These are phyloP conservation scores for Craterocephalus amniculus DNA, from an alignment of 2,797 vertebrate species.

Conservation along the genomic window DNA sequence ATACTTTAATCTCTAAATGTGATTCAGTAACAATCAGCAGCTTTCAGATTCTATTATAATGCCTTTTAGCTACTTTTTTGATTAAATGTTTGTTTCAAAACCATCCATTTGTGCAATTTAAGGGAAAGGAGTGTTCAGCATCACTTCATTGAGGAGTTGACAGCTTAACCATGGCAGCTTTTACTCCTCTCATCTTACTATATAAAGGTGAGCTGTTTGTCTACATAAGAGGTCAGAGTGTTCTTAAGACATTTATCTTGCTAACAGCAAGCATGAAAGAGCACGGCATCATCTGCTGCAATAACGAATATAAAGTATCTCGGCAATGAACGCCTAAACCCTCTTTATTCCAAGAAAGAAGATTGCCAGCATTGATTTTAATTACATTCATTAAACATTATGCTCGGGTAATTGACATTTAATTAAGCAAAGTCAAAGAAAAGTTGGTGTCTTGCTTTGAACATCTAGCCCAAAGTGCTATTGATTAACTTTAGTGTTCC, in stretches of 20 bases:
- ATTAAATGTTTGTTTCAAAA: slow-evolving; percentile 21
- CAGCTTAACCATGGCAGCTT: slow-evolving; percentile 23
- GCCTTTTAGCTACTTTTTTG: slow-evolving; percentile 9
- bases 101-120: not conserved
- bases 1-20: slow-evolving; percentile 24
- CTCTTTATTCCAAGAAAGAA: slow-evolving; percentile 5
- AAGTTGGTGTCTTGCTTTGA: slow-evolving; percentile 5
- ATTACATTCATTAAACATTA: slow-evolving; percentile 32
- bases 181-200: slow-evolving; percentile 1
- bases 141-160: slow-evolving; percentile 5
- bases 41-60: slow-evolving; percentile 7
- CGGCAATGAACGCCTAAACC: slow-evolving; percentile 31
- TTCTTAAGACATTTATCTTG: slow-evolving; percentile 46
- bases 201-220: slow-evolving; percentile 39
- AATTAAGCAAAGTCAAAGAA: slow-evolving; percentile 5
- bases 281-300: slow-evolving; percentile 30
- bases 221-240: slow-evolving; percentile 64
- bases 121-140: not conserved
- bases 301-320: too few relatives aligned
- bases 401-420: slow-evolving; percentile 11
- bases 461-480: not conserved
- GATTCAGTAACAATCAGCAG: slow-evolving; percentile 25
- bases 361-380: slow-evolving; percentile 21
- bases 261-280: slow-evolving; percentile 23
- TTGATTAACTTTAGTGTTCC: slow-evolving; percentile 5